Conservation (phyloP, 2,888 invertebrate species). For the Spodoptera picta region DNA sequence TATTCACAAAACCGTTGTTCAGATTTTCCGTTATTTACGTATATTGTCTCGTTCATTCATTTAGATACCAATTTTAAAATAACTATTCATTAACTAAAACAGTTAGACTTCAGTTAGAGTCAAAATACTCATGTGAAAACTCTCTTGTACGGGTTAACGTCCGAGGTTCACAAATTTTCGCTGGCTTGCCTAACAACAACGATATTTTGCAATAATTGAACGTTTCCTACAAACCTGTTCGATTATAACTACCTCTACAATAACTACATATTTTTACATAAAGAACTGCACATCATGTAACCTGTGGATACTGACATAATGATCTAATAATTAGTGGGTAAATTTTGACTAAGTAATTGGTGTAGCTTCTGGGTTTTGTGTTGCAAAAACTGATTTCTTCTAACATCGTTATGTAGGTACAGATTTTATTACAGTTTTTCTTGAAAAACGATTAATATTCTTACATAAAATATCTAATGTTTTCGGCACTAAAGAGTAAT, state of each 20-base stretch:
- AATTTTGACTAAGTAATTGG: slow-evolving; percentile 22
- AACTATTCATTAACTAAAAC: not conserved
- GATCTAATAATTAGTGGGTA: slow-evolving; percentile 36
- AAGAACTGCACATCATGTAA: slow-evolving; percentile 27
- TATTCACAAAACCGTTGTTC: too few relatives aligned
- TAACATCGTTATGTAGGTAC: not conserved
- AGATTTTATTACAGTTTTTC: too few relatives aligned
- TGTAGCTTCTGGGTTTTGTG: slow-evolving; percentile 2
- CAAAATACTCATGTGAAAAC: slow-evolving; percentile 58
- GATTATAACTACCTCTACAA: slow-evolving; percentile 44
- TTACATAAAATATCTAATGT: too few relatives aligned
- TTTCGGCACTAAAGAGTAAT: too few relatives aligned
- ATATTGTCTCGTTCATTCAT: not conserved
- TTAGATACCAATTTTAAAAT: not conserved
- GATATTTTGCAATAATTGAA: slow-evolving; percentile 70
- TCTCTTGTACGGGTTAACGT: slow-evolving; percentile 58
- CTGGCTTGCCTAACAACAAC: slow-evolving; percentile 61
- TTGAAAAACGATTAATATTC: too few relatives aligned
- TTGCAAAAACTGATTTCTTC: slow-evolving; percentile 7
- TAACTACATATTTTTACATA: slow-evolving; percentile 38
- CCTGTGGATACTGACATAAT: slow-evolving; percentile 47
- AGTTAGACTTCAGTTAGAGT: slow-evolving; percentile 13
- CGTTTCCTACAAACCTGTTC: slow-evolving; percentile 60
- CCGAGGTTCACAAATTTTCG: slow-evolving; percentile 60
- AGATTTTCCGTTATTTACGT: not conserved